A percentile compares a stretch with the other conserved stretches of the same genome.
Conservation (phyloP, 2,113 vertebrate species). For the Cryptomyrus ogoouensis region DNA sequence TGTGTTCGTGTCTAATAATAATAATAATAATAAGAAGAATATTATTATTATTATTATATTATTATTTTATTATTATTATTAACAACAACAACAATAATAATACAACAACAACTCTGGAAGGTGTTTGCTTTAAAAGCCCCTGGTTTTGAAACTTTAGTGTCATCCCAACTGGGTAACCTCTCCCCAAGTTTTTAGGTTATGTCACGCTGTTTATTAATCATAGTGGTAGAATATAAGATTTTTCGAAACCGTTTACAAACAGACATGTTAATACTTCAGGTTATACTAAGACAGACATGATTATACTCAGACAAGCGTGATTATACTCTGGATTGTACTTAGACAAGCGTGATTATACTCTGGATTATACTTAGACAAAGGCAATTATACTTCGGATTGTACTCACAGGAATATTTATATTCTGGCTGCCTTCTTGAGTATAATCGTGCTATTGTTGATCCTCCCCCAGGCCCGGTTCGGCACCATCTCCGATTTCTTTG, state of each 20-base stretch:
- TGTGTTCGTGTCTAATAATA: background rate
- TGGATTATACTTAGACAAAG: background rate
- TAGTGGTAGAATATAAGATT: background rate
- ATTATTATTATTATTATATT: too few relatives aligned
- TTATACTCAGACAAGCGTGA: background rate
- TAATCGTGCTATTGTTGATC: background rate
- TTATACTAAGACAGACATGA: background rate
- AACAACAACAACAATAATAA: too few relatives aligned
- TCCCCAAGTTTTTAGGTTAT: background rate
- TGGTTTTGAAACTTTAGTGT: background rate
- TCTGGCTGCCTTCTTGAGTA: background rate
- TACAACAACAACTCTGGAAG: background rate
- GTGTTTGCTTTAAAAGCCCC: background rate
- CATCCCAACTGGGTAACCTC: background rate
- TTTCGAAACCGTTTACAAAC: background rate
- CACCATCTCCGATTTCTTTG: slow-evolving; percentile 84
- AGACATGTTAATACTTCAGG: background rate
- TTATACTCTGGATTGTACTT: background rate
- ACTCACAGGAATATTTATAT: background rate
- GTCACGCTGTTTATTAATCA: background rate
- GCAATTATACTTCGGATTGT: background rate
- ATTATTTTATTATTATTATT: too few relatives aligned
- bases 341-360: background rate
- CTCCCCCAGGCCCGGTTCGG: slow-evolving; percentile 78
- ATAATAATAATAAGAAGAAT: background rate